Evolutionary conservation across 2,797 vertebrate genomes (phyloP).

Genomic region (Myripristis jacobus): DNA sequence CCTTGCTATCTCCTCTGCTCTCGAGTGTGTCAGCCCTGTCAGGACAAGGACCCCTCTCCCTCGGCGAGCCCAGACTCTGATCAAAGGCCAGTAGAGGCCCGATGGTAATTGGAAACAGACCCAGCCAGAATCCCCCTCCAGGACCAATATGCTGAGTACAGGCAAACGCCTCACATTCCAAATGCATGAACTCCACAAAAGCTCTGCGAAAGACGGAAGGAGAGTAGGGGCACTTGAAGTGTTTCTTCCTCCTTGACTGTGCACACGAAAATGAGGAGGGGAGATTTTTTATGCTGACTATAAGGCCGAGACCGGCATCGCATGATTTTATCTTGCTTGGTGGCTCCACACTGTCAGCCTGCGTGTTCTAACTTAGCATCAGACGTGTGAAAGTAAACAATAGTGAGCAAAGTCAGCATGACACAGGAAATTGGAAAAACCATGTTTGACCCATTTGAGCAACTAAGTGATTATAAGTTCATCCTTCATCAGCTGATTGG

Average conservation of each 20-base stretch:
- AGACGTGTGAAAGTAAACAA: constrained; percentile 10
- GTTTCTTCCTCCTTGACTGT: constrained; percentile 16
- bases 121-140: constrained; percentile 34
- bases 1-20: constrained; percentile 5
- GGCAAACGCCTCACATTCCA: constrained; percentile 66
- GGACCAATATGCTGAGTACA: constrained; percentile 66
- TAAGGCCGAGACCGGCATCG: not conserved
- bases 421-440: not conserved
- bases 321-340: constrained; percentile 8
- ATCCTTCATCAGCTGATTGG: no score
- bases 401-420: not conserved
- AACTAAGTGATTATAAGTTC: no score
- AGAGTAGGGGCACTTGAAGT: constrained; percentile 24
- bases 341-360: not conserved
- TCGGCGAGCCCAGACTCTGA: constrained; percentile 45
- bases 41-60: constrained; percentile 30
- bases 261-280: not conserved
- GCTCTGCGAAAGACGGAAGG: constrained; percentile 2
- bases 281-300: constrained; percentile 6
- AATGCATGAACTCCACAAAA: constrained; percentile 50
- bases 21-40: constrained; percentile 36
- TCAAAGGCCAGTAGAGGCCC: constrained; percentile 55
- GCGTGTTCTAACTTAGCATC: not conserved
- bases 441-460: not conserved
- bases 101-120: constrained; percentile 70